Percentiles rank a stretch among this genome's conserved stretches.
Evolutionary conservation across 2,797 vertebrate species (phyloP).

Genomic region (Pangasius djambal): DNA sequence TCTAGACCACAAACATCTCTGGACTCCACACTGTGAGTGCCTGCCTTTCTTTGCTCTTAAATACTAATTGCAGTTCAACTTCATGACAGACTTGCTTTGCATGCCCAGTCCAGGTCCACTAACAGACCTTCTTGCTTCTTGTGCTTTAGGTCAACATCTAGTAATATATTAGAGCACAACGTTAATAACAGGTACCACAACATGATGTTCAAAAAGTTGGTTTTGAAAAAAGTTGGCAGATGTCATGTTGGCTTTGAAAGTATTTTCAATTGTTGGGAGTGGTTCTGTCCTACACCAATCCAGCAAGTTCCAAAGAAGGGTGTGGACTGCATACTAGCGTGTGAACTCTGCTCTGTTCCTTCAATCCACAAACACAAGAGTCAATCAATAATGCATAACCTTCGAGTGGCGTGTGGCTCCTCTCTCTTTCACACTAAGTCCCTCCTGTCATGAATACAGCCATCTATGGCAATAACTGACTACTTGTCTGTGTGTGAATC

Average conservation of each 20-base stretch:
- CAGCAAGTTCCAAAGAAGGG: conserved; percentile 37
- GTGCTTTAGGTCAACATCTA: background rate
- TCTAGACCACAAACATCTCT: conserved; percentile 24
- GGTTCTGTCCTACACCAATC: conserved; percentile 15
- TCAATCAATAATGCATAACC: conserved; percentile 51
- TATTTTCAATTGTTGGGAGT: conserved; percentile 15
- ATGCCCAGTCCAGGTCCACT: background rate
- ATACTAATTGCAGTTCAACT: conserved; percentile 28
- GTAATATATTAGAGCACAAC: background rate
- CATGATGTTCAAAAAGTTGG: background rate
- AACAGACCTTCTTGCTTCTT: background rate
- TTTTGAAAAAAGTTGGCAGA: background rate
- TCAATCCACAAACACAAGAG: conserved; percentile 39
- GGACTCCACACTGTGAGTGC: conserved; percentile 1
- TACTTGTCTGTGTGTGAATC: background rate
- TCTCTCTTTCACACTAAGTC: conserved; percentile 17
- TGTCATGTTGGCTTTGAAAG: background rate
- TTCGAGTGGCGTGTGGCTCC: conserved; percentile 25
- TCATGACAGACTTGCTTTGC: background rate
- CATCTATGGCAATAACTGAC: background rate
- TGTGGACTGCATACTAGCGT: conserved; percentile 42
- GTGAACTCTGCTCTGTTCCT: conserved; percentile 43
- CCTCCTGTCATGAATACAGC: background rate
- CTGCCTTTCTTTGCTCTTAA: conserved; percentile 25
- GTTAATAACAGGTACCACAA: background rate